Conservation (phyloP, 2,888 invertebrate genomes). For the Nebria salina region DNA sequence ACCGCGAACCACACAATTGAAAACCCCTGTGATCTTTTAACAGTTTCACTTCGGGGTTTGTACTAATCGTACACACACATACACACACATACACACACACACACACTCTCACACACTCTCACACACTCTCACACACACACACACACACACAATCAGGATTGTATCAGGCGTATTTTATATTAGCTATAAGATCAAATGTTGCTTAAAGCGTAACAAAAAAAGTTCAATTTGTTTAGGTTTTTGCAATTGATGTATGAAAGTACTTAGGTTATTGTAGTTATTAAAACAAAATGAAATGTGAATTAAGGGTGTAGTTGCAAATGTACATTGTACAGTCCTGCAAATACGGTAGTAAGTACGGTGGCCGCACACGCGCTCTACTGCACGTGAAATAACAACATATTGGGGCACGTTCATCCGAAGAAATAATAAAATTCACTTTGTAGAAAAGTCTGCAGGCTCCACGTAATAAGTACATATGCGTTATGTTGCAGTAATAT, state of each 20-base stretch:
- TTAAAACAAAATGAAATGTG: no score
- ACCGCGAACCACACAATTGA: slow-evolving; percentile 3
- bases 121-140: slow-evolving; percentile 7
- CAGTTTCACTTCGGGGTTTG: slow-evolving; percentile 15
- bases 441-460: neutral
- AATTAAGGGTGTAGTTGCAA: neutral
- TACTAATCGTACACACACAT: slow-evolving; percentile 6
- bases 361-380: neutral
- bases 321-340: neutral
- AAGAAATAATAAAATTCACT: neutral
- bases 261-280: no score
- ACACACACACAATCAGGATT: neutral
- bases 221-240: no score
- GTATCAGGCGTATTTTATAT: neutral
- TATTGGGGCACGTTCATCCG: slow-evolving; percentile 1
- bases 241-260: no score
- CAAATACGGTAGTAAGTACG: neutral
- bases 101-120: slow-evolving; percentile 5
- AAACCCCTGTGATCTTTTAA: slow-evolving; percentile 11
- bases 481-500: no score
- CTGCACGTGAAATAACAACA: neutral
- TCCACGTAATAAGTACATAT: neutral
- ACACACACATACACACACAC: slow-evolving; percentile 3
- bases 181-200: no score
- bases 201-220: no score